phyloP scores from a whole-genome alignment of 1,140 invertebrate species.

The Chrysopa pallens region DNA sequence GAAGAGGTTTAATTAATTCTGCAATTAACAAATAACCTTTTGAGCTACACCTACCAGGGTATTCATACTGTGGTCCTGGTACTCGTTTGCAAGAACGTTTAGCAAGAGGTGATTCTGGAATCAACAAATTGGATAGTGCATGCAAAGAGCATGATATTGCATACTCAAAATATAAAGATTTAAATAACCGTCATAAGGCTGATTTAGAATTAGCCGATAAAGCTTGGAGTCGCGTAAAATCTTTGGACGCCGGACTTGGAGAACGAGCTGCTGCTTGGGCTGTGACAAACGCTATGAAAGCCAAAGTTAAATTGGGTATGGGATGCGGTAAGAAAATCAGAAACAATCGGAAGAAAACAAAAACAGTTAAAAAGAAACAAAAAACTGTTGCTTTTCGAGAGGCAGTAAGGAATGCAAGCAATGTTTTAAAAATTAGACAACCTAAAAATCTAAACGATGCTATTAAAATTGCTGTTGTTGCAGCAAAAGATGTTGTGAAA shows the following conservation, averaged over 20 bases:
- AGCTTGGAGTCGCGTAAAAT: conserved; percentile 18
- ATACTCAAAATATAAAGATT: conserved; percentile 17
- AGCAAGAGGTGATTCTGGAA: conserved; percentile 19
- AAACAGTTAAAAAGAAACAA: not conserved
- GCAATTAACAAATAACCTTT: conserved; percentile 22
- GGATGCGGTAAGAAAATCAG: conserved; percentile 8
- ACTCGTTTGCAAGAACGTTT: conserved; percentile 25
- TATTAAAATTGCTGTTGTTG: too few relatives aligned
- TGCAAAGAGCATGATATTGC: conserved; percentile 26
- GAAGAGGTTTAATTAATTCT: conserved; percentile 5
- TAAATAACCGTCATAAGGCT: conserved; percentile 17
- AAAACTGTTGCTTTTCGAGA: conserved; percentile 1
- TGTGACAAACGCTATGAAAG: conserved; percentile 16
- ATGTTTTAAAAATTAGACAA: conserved; percentile 6
- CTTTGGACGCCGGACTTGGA: conserved; percentile 16
- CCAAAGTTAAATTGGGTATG: conserved; percentile 16
- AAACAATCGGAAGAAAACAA: conserved; percentile 3
- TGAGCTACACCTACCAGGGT: conserved; percentile 26
- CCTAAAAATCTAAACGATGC: not conserved
- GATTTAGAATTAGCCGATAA: conserved; percentile 18
- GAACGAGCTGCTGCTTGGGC: conserved; percentile 15
- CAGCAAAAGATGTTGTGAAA: conserved; percentile 3
- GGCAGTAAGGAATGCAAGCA: conserved; percentile 1
- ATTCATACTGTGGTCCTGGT: conserved; percentile 26
- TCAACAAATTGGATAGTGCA: conserved; percentile 24